These are phyloP conservation scores for Phanerotoma sp. DNA, from an alignment of 2,888 invertebrate species.

Conservation along the genomic window DNA sequence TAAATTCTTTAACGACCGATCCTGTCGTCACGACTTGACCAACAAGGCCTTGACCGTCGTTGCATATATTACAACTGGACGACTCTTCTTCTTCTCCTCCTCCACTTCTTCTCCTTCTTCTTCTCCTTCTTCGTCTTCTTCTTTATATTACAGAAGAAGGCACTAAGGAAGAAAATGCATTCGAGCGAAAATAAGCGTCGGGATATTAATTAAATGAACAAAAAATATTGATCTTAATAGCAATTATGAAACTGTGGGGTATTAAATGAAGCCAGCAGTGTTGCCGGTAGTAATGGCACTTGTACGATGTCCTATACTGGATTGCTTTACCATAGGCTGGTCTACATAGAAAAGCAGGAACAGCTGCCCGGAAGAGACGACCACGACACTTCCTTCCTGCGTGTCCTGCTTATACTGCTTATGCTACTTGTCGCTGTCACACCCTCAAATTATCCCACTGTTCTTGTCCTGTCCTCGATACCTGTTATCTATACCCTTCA, in stretches of 20 bases:
- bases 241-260: constrained; percentile 49
- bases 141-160: too few species aligned
- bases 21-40: constrained; percentile 32
- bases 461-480: constrained; percentile 14
- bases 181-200: neutral
- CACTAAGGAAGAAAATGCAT: too few species aligned
- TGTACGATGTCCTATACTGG: constrained; percentile 55
- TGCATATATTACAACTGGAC: constrained; percentile 10
- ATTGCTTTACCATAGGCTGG: constrained; percentile 53
- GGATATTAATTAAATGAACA: neutral
- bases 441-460: constrained; percentile 35
- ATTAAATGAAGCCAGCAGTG: constrained; percentile 53
- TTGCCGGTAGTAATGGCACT: constrained; percentile 51
- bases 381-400: constrained; percentile 57
- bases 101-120: too few species aligned
- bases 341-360: constrained; percentile 24
- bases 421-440: constrained; percentile 35
- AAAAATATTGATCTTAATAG: constrained; percentile 23
- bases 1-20: constrained; percentile 50
- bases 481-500: constrained; percentile 8
- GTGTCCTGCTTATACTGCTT: constrained; percentile 42
- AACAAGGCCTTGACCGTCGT: constrained; percentile 54
- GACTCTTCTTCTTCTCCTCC: constrained; percentile 9
- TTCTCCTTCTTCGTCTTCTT: too few species aligned
- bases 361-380: constrained; percentile 55